phyloP scores from a whole-genome alignment of 2,888 invertebrate species.

The Tachina fera region DNA sequence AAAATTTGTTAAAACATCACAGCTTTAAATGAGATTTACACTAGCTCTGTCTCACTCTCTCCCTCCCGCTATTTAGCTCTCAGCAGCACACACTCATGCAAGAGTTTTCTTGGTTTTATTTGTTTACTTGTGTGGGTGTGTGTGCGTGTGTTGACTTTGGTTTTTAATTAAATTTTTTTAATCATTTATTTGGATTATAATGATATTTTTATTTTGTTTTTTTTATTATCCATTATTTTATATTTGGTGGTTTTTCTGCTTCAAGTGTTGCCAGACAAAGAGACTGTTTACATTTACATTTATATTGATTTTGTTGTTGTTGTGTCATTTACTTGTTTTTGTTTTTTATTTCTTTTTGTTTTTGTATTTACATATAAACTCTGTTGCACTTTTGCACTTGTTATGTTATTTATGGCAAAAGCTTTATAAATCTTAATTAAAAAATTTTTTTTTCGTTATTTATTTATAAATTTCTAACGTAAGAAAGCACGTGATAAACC shows the following conservation, averaged over 20 bases:
- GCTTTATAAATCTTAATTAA: constrained; percentile 50
- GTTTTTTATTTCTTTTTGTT: neutral
- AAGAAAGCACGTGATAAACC: constrained; percentile 70
- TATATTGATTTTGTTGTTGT: constrained; percentile 8
- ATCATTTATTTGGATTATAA: constrained; percentile 36
- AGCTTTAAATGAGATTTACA: neutral
- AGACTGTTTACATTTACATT: neutral
- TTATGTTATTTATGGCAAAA: constrained; percentile 39
- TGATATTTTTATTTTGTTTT: constrained; percentile 7
- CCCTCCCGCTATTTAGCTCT: neutral
- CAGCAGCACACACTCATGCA: neutral
- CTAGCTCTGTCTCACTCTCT: neutral
- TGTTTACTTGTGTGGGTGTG: neutral
- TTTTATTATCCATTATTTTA: constrained; percentile 1
- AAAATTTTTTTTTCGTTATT: constrained; percentile 18
- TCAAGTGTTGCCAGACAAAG: constrained; percentile 10
- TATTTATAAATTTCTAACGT: constrained; percentile 37
- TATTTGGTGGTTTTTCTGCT: neutral
- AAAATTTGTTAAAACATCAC: too few relatives aligned
- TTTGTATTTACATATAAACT: constrained; percentile 12
- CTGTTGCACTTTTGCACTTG: constrained; percentile 55
- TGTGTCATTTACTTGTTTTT: neutral
- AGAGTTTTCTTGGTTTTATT: neutral
- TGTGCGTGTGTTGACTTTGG: neutral
- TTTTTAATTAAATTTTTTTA: constrained; percentile 32